Base-by-base conservation (phyloP, 2,113 vertebrate species). In the Percina caprodes region DNA sequence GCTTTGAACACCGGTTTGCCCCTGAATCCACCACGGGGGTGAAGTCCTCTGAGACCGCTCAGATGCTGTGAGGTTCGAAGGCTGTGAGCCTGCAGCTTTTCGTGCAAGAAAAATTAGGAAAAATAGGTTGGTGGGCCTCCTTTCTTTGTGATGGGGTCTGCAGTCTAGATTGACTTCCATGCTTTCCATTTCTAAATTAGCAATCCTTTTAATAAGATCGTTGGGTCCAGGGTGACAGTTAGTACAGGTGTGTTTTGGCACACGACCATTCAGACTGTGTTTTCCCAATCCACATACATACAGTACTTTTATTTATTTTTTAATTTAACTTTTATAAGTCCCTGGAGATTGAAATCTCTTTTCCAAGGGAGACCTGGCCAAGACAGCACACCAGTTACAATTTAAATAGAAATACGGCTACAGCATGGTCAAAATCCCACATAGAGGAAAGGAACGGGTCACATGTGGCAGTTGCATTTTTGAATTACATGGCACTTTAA, bases 1-100 rank as follows among this genome's bases (percentile, higher is more conserved):
- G 82, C 80, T 91, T 88, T 89, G 87, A 92, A 88, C 77, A 78
- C 46, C 30, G 5, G 59, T 77, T 82, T 68, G 55, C 71, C 21
- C 7, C 65, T 73, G 52, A 88, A 79, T 54, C 55, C 75, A 65
- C 75, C 14, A 11, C 3, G 11, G 51, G 80, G 77, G 62, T 0
- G 12, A 39, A 39, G 70, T 77, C 86, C 77, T 74, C 21, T 0
- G 86, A 83, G 86, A 85, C 56, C 14, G 18, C 24, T 65, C 82
- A 77, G 88, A 82, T 35, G 55, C 63, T 59, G 81, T 2, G 14
- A 68, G 21, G 67, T 26, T 85, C 2, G 18, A 78, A 35, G 68
- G 30, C 67, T 74, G 77, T 51, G 65, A 72, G 61, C 26, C 23
- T 26, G 21, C 56, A 56, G 71, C 56, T 82, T 75, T 66, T 35